Percentiles rank a stretch among this genome's conserved stretches.
phyloP scores from a whole-genome alignment of 2,113 vertebrate genomes.

The Butorides virescens region DNA sequence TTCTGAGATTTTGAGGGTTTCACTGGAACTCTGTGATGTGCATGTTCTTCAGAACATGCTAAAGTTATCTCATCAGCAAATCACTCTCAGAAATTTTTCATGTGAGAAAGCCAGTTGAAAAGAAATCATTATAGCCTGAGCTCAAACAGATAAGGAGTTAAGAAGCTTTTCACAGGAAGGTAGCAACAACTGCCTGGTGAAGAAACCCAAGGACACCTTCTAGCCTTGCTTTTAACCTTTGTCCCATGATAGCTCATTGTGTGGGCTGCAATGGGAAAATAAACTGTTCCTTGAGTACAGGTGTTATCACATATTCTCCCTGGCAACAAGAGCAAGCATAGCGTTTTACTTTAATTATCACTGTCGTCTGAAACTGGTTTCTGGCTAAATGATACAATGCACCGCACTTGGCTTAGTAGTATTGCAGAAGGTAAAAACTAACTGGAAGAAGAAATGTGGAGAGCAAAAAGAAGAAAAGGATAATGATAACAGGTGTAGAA shows the following conservation, averaged over 20 bases:
- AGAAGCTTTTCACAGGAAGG: neutral
- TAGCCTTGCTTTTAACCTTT: neutral
- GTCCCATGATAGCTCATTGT: neutral
- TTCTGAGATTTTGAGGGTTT: neutral
- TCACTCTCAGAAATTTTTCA: neutral
- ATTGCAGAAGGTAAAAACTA: neutral
- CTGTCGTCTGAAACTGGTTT: neutral
- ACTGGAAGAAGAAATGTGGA: neutral
- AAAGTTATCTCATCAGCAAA: neutral
- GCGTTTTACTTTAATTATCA: neutral
- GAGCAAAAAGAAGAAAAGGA: neutral
- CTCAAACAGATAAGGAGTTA: neutral
- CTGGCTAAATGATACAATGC: neutral
- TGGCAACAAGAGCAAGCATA: neutral
- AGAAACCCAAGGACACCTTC: neutral
- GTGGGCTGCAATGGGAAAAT: neutral
- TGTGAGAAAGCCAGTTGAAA: neutral
- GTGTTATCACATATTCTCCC: neutral
- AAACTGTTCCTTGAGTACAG: neutral
- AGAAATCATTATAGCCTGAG: neutral
- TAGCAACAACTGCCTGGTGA: neutral
- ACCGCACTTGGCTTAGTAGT: neutral
- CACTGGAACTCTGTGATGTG: neutral
- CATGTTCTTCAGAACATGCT: neutral
- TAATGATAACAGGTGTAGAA: neutral